These are phyloP conservation scores for Orientallactaga sibirica DNA, from an alignment of 2,797 vertebrate species.

Conservation along the genomic window DNA sequence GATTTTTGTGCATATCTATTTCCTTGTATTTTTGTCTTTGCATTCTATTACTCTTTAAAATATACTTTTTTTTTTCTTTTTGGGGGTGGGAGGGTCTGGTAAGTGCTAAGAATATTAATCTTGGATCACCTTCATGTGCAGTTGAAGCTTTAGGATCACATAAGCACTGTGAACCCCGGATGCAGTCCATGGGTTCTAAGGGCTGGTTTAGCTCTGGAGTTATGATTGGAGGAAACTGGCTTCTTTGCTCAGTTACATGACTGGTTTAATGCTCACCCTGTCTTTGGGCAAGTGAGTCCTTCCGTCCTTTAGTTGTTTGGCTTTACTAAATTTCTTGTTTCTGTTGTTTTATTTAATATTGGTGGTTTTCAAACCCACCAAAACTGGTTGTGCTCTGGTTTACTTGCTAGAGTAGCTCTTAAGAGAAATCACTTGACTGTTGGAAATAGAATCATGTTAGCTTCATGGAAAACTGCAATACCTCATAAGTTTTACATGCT, in stretches of 20 bases:
- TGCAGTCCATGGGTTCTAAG: background rate
- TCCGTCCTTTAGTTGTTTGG: background rate
- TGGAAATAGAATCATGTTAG: conserved; percentile 23
- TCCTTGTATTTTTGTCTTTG: background rate
- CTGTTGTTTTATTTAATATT: background rate
- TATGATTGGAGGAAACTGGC: background rate
- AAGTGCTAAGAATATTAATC: background rate
- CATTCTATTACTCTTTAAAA: background rate
- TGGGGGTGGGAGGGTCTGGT: background rate
- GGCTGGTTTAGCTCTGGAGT: background rate
- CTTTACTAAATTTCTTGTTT: background rate
- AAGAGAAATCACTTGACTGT: background rate
- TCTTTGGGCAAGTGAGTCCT: background rate
- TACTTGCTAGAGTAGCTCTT: background rate
- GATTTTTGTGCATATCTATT: background rate
- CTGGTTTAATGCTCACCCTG: background rate
- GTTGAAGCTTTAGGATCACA: background rate
- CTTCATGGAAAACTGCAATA: background rate
- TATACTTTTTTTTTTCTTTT: background rate
- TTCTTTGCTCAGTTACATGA: background rate
- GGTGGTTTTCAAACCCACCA: background rate
- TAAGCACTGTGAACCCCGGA: no score
- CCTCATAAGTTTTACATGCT: background rate
- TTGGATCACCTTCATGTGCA: background rate
- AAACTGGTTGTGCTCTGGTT: background rate